A percentile compares a stretch with the other conserved stretches of the same genome.
phyloP scores from a whole-genome alignment of 2,113 vertebrate genomes.

The Dasyornis broadbenti region DNA sequence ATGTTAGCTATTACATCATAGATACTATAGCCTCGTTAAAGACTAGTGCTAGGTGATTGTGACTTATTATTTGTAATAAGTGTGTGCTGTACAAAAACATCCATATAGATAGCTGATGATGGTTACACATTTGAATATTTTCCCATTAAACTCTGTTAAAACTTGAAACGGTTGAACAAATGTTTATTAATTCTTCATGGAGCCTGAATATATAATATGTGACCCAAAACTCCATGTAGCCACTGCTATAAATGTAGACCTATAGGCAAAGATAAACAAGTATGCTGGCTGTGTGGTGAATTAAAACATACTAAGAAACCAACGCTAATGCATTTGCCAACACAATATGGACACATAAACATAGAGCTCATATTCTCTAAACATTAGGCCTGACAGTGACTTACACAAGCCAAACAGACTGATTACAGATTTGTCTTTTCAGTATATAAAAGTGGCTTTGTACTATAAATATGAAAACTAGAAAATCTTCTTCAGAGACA shows the following conservation, averaged over 20 bases:
- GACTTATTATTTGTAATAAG: not conserved
- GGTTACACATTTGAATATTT: not conserved
- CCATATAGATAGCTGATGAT: not conserved
- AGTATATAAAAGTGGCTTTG: not conserved
- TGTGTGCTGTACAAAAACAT: not conserved
- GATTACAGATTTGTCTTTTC: not conserved
- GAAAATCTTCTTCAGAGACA: not conserved
- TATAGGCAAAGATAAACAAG: not conserved
- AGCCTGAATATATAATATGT: not conserved
- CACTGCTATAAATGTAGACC: not conserved
- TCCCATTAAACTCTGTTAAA: not conserved
- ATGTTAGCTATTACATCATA: not conserved
- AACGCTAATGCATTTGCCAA: not conserved
- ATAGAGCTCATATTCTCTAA: not conserved
- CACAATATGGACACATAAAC: not conserved
- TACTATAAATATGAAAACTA: not conserved
- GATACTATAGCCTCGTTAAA: not conserved
- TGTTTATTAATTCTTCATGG: not conserved
- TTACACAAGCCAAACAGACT: not conserved
- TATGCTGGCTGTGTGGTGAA: not conserved
- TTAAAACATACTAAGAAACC: not conserved
- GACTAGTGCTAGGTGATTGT: not conserved
- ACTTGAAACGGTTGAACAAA: not conserved
- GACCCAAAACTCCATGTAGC: not conserved
- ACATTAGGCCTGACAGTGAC: not conserved